Evolutionary conservation across 2,888 invertebrate genomes (phyloP).

Genomic region (Himalopsyche japonica): DNA sequence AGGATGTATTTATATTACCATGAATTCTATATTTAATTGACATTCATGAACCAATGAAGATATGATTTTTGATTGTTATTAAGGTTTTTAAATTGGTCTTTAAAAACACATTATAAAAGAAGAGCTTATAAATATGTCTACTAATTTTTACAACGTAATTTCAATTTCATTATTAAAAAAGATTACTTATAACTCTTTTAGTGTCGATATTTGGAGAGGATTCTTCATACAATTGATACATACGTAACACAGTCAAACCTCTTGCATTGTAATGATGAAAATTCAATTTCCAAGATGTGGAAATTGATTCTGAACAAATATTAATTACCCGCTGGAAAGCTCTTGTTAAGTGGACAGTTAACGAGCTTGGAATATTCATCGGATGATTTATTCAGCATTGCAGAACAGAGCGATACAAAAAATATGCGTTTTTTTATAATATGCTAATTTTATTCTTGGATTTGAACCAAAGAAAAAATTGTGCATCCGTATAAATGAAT

Average conservation of each 20-base stretch:
- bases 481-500: not conserved
- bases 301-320: conserved; percentile 28
- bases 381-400: not conserved
- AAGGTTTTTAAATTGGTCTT: too few relatives aligned
- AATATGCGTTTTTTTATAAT: not conserved
- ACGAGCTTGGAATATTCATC: conserved; percentile 6
- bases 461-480: not conserved
- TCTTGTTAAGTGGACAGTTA: conserved; percentile 11
- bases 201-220: not conserved
- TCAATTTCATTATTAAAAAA: too few relatives aligned
- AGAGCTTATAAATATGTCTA: too few relatives aligned
- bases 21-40: too few relatives aligned
- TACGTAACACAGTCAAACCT: not conserved
- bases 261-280: not conserved
- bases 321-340: conserved; percentile 21
- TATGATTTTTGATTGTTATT: too few relatives aligned
- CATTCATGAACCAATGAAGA: too few relatives aligned
- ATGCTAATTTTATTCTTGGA: not conserved
- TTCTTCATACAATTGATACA: not conserved
- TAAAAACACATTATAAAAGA: too few relatives aligned
- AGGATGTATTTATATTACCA: too few relatives aligned
- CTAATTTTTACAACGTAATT: too few relatives aligned
- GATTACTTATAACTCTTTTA: too few relatives aligned
- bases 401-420: not conserved
- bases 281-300: not conserved